These are phyloP conservation scores for Lutraria lutraria DNA, from an alignment of 2,888 invertebrate species.

Conservation along the genomic window DNA sequence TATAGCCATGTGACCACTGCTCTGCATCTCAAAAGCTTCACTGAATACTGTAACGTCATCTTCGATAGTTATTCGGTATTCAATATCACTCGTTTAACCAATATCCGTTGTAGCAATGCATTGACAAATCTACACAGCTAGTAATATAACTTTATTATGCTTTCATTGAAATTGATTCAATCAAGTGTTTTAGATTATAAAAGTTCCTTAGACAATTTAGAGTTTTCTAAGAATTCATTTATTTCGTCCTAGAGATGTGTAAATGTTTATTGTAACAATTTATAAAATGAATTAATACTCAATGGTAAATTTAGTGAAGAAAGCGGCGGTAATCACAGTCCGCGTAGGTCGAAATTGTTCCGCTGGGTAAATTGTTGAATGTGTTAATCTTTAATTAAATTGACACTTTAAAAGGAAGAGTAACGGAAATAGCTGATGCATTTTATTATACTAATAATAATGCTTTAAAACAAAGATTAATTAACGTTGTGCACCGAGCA, in stretches of 20 bases:
- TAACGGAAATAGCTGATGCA: background rate
- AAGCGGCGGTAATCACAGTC: background rate
- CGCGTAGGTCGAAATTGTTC: background rate
- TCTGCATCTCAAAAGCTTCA: background rate
- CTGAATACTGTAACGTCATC: background rate
- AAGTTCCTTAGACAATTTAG: slow-evolving; percentile 16
- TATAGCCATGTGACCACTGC: background rate
- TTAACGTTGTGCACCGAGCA: background rate
- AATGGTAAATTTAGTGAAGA: background rate
- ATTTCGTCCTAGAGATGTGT: background rate
- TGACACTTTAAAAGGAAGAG: background rate
- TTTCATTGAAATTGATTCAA: slow-evolving; percentile 22
- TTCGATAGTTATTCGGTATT: background rate
- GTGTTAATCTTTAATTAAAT: background rate
- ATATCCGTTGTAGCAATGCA: background rate
- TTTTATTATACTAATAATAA: background rate
- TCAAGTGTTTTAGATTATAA: background rate
- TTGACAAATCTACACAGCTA: background rate
- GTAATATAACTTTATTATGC: slow-evolving; percentile 25
- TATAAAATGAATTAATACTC: background rate
- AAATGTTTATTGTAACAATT: background rate
- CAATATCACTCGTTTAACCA: background rate
- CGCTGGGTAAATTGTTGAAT: background rate
- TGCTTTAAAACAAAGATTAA: background rate
- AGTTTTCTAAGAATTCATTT: background rate